A percentile compares a stretch with the other conserved stretches of the same genome.
Conservation (phyloP, 2,888 invertebrate species). For the Cinara cedri region DNA sequence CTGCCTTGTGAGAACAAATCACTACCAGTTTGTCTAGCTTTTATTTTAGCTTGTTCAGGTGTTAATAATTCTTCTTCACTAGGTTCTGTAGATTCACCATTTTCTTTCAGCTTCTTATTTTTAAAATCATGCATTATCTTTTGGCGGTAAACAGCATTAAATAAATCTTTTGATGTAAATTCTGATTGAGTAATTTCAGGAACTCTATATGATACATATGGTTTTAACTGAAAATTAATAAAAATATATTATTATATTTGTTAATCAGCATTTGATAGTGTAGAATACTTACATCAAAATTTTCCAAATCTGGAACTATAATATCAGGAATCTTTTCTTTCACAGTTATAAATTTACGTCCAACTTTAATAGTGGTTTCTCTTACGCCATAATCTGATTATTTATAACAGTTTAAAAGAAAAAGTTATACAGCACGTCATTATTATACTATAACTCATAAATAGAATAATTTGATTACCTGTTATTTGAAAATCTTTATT, state of each 20-base stretch:
- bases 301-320: constrained; percentile 86
- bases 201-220: constrained; percentile 88
- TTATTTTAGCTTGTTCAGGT: constrained; percentile 73
- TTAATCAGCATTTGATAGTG: background rate
- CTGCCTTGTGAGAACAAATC: constrained; percentile 71
- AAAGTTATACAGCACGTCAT: background rate
- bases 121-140: constrained; percentile 81
- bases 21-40: constrained; percentile 78
- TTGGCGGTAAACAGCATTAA: constrained; percentile 78
- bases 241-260: background rate
- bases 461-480: constrained; percentile 6
- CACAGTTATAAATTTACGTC: constrained; percentile 69
- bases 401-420: background rate
- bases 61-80: constrained; percentile 75
- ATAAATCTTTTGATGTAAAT: constrained; percentile 83
- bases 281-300: constrained; percentile 69
- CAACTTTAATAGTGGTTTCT: constrained; percentile 68
- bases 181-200: constrained; percentile 77
- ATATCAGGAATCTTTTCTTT: constrained; percentile 92
- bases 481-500: constrained; percentile 61
- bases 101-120: constrained; percentile 71
- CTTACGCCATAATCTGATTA: constrained; percentile 72
- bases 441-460: background rate
- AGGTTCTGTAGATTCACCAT: constrained; percentile 75
- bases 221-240: constrained; percentile 72